Evolutionary conservation across 1,140 invertebrate genomes (phyloP).

Genomic region (Apis laboriosa): DNA sequence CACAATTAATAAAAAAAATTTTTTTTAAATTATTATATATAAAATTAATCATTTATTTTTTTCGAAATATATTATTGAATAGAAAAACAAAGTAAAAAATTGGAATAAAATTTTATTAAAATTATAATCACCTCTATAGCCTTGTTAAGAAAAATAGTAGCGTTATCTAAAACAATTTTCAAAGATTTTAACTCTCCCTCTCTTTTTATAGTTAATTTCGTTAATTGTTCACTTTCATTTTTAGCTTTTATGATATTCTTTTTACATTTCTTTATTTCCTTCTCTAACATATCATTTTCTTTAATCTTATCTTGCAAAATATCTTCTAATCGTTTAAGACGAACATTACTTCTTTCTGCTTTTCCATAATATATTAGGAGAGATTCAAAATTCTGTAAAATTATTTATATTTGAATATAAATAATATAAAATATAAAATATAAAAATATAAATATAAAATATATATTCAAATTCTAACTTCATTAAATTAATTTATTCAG

Average conservation of each 20-base stretch:
- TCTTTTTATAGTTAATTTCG: conserved; percentile 79
- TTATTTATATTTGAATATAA: background rate
- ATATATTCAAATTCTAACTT: too few species aligned
- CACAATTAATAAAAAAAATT: too few species aligned
- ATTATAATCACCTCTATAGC: conserved; percentile 80
- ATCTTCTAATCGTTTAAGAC: conserved; percentile 72
- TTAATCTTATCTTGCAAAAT: conserved; percentile 65
- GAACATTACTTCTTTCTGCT: conserved; percentile 74
- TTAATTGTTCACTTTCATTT: conserved; percentile 79
- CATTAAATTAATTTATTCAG: too few species aligned
- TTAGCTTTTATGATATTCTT: conserved; percentile 82
- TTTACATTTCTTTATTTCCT: conserved; percentile 82
- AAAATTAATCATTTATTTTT: too few species aligned
- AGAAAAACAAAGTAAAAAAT: conserved; percentile 68
- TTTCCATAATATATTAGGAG: conserved; percentile 81
- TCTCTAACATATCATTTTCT: conserved; percentile 76
- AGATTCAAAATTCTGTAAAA: background rate
- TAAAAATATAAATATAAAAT: too few species aligned
- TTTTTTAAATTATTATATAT: too few species aligned
- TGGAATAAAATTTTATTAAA: background rate
- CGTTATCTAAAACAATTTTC: conserved; percentile 82
- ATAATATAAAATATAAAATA: too few species aligned
- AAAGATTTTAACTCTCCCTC: conserved; percentile 81
- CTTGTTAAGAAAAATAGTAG: conserved; percentile 82
- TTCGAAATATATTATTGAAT: conserved; percentile 53